Conservation (phyloP, 2,113 vertebrate genomes). For the Coturnix japonica region DNA sequence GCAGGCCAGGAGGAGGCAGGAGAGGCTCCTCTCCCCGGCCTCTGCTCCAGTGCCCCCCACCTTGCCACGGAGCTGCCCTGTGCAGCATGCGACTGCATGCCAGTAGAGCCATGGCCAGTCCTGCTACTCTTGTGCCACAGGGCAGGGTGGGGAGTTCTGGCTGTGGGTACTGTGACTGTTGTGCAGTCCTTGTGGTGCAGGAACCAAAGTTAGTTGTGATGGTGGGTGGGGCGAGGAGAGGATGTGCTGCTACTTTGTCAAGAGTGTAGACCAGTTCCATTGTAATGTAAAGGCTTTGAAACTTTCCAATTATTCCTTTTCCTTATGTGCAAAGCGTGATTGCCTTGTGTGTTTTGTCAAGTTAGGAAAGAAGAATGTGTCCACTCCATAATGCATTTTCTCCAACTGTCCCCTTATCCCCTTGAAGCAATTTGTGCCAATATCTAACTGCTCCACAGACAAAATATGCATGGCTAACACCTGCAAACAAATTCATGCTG, state of each 20-base stretch:
- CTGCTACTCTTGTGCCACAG: fast-evolving
- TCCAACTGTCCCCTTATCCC: neutral
- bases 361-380: neutral
- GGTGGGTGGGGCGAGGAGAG: neutral
- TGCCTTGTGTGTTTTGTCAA: neutral
- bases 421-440: neutral
- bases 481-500: neutral
- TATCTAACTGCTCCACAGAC: neutral
- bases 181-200: neutral
- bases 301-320: neutral
- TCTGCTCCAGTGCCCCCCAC: neutral
- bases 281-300: neutral
- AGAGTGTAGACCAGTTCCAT: neutral
- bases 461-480: neutral
- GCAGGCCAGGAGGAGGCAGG: neutral
- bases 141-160: neutral
- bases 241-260: neutral
- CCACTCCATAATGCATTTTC: neutral
- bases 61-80: neutral
- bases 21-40: neutral
- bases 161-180: fast-evolving
- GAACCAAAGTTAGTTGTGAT: neutral
- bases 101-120: neutral
- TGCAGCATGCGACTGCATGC: neutral
- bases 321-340: neutral